Base-by-base conservation (phyloP, 2,888 invertebrate species). In the Tipula unca region DNA sequence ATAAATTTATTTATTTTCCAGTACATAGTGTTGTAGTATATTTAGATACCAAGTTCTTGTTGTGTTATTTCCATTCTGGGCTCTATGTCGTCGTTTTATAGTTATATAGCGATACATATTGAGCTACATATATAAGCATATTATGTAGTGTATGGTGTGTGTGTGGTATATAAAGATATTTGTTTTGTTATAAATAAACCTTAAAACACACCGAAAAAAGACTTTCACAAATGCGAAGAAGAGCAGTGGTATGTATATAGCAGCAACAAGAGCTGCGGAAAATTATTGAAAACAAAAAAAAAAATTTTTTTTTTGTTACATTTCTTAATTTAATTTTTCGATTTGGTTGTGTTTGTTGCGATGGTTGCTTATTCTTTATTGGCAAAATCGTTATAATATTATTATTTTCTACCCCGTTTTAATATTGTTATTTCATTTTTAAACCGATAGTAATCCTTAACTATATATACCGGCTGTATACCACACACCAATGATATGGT, bases 1-100 rank as follows among this genome's bases (percentile, higher is more conserved):
- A 69, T 69, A 69, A 69, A 69, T 69, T 69, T 69, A 69, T 69
- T 69, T 69, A 69, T 69, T 25, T 69, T 69, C 69, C 69, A 69
- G 69, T 48, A 17, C 17, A n/a, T 48, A 48, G 48, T 69, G 69
- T 20, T 69, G 69, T 48, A 54, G 39, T 39, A 39, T 39, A 10
- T 35, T 4, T 6, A 54, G 69, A 69, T 25, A 69, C 69, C 25
- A 69, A 69, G 69, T 13, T 69, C 25, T 69, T 25, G n/a, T 48
- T 48, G 25, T 25, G 69, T 69, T 69, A 69, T 69, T 69, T 25
- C 25, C 69, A 69, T 25, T 69, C 25, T 69, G 20, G 69, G 69
- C 25, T 69, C 69, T 20, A 69, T 69, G 69, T 69, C 69, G 69
- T 69, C 69, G 25, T 69, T 69, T 25, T 69, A 69, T 69, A 54